These are phyloP conservation scores for Heterodera schachtii DNA, from an alignment of 1,140 invertebrate species.

Conservation along the genomic window DNA sequence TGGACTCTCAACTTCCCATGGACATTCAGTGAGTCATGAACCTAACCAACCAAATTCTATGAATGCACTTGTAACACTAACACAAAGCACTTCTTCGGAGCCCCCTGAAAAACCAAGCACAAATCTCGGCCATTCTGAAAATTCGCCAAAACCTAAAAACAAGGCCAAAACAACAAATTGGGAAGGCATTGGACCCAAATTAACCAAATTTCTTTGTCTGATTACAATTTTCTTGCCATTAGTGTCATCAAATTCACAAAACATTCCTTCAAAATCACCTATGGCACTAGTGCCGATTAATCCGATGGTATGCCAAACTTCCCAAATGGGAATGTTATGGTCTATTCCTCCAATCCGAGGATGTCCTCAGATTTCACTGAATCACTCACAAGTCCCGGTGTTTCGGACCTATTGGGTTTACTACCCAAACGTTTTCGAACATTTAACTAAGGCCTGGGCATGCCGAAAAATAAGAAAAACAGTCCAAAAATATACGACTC, in stretches of 20 bases:
- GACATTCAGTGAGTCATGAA: not conserved
- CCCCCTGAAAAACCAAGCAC: too few relatives aligned
- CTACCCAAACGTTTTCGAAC: conserved; percentile 6
- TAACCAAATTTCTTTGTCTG: not conserved
- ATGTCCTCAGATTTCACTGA: not conserved
- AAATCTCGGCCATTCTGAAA: not conserved
- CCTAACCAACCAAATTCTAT: not conserved
- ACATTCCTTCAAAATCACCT: not conserved
- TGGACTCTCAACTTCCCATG: not conserved
- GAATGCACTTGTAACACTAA: not conserved
- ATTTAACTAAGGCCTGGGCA: not conserved
- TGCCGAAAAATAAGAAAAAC: conserved; percentile 4
- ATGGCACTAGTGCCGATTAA: not conserved
- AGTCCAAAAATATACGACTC: not conserved
- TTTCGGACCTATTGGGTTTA: not conserved
- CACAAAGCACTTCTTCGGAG: too few relatives aligned
- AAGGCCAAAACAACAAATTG: not conserved
- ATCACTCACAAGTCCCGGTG: not conserved
- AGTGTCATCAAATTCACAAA: too few relatives aligned
- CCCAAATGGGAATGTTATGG: not conserved
- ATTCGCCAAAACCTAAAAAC: too few relatives aligned
- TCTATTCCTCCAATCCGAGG: not conserved
- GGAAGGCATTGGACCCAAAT: conserved; percentile 10
- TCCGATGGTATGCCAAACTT: not conserved
- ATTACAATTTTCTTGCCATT: not conserved